Percentiles rank a stretch among this genome's conserved stretches.
Evolutionary conservation across 2,888 invertebrate genomes (phyloP).

Genomic region (Ophion ventricosus): DNA sequence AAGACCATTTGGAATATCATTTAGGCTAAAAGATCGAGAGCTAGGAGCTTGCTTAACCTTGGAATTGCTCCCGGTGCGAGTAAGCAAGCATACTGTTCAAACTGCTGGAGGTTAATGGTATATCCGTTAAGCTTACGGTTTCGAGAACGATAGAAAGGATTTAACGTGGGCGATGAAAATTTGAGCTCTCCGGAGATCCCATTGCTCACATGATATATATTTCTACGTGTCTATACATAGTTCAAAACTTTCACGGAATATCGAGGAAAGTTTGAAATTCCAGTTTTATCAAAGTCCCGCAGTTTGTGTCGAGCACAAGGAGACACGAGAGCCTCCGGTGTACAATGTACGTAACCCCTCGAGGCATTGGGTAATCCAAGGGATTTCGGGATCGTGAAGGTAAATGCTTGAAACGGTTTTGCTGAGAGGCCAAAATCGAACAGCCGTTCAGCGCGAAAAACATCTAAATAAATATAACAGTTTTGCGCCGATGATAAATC

Average conservation of each 20-base stretch:
- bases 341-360: conserved; percentile 26
- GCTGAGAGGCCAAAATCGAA: background rate
- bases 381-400: conserved; percentile 30
- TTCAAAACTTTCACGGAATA: conserved; percentile 37
- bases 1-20: background rate
- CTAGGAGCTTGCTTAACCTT: background rate
- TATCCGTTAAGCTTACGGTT: background rate
- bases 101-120: conserved; percentile 4
- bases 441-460: background rate
- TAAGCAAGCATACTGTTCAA: conserved; percentile 20
- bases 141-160: conserved; percentile 1
- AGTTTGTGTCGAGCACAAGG: background rate
- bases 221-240: background rate
- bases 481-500: background rate
- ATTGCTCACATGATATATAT: conserved; percentile 1
- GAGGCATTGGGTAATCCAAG: conserved; percentile 26
- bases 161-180: conserved; percentile 15
- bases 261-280: conserved; percentile 47
- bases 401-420: background rate
- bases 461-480: background rate
- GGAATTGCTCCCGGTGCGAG: background rate
- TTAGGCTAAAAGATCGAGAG: background rate
- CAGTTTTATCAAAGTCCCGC: conserved; percentile 33
- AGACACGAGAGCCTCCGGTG: background rate
- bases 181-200: conserved; percentile 6